Evolutionary conservation across 2,113 vertebrate genomes (phyloP), one percentile per base, ranked within the genome.

Genomic region (Chunga burmeisteri): DNA sequence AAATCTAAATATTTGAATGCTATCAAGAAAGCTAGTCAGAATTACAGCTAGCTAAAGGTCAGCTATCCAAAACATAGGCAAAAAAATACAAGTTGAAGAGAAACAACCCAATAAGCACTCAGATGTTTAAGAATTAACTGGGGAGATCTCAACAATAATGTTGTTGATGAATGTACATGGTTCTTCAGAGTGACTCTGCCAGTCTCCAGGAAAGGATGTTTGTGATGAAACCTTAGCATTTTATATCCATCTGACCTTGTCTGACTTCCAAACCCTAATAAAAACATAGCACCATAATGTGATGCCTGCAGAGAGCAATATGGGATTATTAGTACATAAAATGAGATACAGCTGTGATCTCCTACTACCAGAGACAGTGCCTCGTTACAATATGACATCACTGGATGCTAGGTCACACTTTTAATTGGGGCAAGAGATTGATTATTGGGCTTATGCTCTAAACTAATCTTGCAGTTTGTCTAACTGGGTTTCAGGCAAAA

Each of bases 231-330:
- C 40, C 42, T 34, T 77, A 73, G 38, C 14, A 25, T 88, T 93
- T 95, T 80, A 85, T 38, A 88, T 34, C 50, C 85, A 83, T 59
- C 55, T 74, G 85, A 77, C 93, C 90, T 93, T 86, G 81, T 40
- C 79, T 90, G 92, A 90, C 93, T 94, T 94, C 47, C 58, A 92
- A 88, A 42, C 18, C 7, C 50, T 81, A 93, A 94, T 86, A 85
- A 88, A 95, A 93, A 94, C 27, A 90, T 47, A 86, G 59, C 79
- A 88, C 18, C 16, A 5, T 38, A 53, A 74, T 83, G 71, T 42
- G 82, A 83, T 40, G 62, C 81, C 81, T 73, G 53, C 75, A 92
- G 88, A 95, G 95, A 94, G 85, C 85, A 93, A 86, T 88, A 53
- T 62, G 71, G 46, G 74, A 36, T 91, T 93, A 92, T 94, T 86